Evolutionary conservation across 2,888 invertebrate species (phyloP).

Genomic region (Cerastis rubricosa): DNA sequence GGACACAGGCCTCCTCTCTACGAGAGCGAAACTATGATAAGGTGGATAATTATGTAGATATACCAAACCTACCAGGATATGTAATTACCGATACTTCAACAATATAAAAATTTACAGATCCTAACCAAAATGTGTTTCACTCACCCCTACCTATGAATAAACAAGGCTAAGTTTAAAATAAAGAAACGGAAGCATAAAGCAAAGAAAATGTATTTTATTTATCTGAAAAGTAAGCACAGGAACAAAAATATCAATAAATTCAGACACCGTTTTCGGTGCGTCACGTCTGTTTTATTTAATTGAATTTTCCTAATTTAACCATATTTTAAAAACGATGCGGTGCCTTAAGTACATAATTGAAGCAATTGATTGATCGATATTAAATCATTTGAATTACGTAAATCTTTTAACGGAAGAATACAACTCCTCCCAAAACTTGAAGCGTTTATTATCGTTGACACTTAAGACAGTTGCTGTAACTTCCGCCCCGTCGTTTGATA

Average conservation of each 20-base stretch:
- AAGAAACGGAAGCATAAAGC: background rate
- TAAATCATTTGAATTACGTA: background rate
- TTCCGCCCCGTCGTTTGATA: slow-evolving; percentile 3
- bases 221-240: background rate
- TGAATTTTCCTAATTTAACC: background rate
- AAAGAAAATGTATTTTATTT: background rate
- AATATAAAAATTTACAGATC: background rate
- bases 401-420: background rate
- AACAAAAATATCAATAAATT: background rate
- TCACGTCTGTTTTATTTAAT: background rate
- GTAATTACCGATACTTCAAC: background rate
- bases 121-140: background rate
- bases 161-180: background rate
- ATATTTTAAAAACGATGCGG: too few relatives aligned
- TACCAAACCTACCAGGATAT: background rate
- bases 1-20: too few relatives aligned
- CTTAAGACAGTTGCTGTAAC: background rate
- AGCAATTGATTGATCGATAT: background rate
- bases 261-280: background rate
- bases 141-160: background rate
- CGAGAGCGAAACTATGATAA: too few relatives aligned
- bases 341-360: background rate
- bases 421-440: slow-evolving; percentile 22
- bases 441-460: background rate
- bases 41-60: background rate